Evolutionary conservation across 2,113 vertebrate species (phyloP).

Genomic region (Todiramphus chloris): DNA sequence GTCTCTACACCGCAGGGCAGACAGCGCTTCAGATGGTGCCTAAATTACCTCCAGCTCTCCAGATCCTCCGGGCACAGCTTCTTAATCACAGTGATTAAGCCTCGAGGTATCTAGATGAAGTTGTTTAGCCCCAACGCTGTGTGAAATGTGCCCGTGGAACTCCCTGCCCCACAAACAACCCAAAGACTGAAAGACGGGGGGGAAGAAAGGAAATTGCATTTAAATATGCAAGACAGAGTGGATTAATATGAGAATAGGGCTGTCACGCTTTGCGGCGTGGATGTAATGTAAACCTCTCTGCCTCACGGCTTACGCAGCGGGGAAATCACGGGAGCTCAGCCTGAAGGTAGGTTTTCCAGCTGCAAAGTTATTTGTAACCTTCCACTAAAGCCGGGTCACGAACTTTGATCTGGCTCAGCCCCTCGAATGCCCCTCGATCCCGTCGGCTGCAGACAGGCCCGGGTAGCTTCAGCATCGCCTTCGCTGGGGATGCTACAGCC

Average conservation of each 20-base stretch:
- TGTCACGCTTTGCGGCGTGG: neutral
- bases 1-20: fast-evolving
- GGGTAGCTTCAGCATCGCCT: neutral
- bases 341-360: neutral
- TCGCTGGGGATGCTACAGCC: neutral
- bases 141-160: neutral
- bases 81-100: neutral
- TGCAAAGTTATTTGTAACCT: neutral
- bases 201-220: neutral
- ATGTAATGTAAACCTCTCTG: neutral
- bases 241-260: neutral
- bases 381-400: neutral
- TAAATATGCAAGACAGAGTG: neutral
- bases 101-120: neutral
- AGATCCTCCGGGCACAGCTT: neutral
- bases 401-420: neutral
- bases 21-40: neutral
- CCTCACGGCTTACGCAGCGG: neutral
- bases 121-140: neutral
- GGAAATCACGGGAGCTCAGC: neutral
- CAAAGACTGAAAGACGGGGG: neutral
- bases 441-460: neutral
- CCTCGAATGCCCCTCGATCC: neutral
- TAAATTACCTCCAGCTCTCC: neutral
- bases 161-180: neutral